Conservation (phyloP, 1,140 invertebrate species). For the Sitophilus oryzae region DNA sequence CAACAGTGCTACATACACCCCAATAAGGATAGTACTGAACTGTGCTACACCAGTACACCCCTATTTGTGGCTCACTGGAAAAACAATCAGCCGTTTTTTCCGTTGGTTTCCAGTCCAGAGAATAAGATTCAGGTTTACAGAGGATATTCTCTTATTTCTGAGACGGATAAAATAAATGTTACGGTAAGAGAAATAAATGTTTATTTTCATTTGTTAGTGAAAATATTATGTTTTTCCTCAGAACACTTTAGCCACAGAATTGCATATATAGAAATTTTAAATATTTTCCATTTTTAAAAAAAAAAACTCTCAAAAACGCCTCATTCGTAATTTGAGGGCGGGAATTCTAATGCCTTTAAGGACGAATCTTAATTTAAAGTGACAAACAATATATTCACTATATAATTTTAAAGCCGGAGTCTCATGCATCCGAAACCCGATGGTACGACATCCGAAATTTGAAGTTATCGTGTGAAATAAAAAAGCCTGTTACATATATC, state of each 20-base stretch:
- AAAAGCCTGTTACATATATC: too few relatives aligned
- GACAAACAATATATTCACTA: too few relatives aligned
- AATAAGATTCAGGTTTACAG: conserved; percentile 24
- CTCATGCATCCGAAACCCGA: too few relatives aligned
- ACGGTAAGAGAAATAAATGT: neutral
- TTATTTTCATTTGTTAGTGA: neutral
- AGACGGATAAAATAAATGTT: conserved; percentile 12
- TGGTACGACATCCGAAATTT: too few relatives aligned
- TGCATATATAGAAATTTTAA: too few relatives aligned
- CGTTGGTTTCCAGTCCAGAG: conserved; percentile 9
- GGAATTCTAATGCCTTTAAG: too few relatives aligned
- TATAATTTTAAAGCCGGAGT: too few relatives aligned
- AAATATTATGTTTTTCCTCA: neutral
- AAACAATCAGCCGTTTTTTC: conserved; percentile 15
- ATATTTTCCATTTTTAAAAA: too few relatives aligned
- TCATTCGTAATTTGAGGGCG: too few relatives aligned
- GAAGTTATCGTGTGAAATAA: too few relatives aligned
- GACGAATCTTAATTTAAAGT: too few relatives aligned
- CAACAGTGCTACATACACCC: conserved; percentile 24
- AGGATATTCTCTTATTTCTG: conserved; percentile 20
- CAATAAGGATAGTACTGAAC: conserved; percentile 5
- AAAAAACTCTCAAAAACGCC: too few relatives aligned
- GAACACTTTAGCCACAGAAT: neutral
- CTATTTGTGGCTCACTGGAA: conserved; percentile 23
- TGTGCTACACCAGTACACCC: conserved; percentile 1